These are phyloP conservation scores for Oxyscelio sp. DNA, from an alignment of 2,888 invertebrate genomes.

Conservation along the genomic window DNA sequence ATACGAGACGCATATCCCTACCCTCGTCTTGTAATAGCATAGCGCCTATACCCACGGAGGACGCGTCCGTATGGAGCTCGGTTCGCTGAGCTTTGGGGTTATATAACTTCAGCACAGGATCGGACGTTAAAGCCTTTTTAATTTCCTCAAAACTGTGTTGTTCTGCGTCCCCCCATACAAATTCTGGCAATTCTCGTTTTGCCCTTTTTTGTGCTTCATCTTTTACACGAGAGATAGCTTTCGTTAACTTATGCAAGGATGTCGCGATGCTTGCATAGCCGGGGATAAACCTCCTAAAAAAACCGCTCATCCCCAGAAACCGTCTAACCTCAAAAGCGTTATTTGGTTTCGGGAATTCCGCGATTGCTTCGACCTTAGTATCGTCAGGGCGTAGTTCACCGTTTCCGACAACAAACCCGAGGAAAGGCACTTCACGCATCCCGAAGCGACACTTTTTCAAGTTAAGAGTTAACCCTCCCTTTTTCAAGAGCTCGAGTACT, in stretches of 20 bases:
- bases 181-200: slow-evolving; percentile 48
- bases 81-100: background rate
- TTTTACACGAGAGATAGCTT: too few species aligned
- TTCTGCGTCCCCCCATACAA: background rate
- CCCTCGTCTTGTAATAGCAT: background rate
- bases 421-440: background rate
- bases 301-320: background rate
- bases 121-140: background rate
- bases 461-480: background rate
- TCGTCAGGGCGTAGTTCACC: background rate
- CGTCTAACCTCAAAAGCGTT: background rate
- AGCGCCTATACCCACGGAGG: background rate
- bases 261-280: background rate
- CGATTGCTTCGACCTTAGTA: background rate
- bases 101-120: background rate
- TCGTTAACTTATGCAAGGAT: background rate
- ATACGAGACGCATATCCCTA: background rate
- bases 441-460: background rate
- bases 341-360: background rate
- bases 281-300: background rate
- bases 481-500: background rate
- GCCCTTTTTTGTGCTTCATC: too few species aligned
- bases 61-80: background rate
- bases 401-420: background rate
- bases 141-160: background rate